These are phyloP conservation scores for Saimiri boliviensis DNA, from an alignment of 2,113 vertebrate species.

Conservation along the genomic window DNA sequence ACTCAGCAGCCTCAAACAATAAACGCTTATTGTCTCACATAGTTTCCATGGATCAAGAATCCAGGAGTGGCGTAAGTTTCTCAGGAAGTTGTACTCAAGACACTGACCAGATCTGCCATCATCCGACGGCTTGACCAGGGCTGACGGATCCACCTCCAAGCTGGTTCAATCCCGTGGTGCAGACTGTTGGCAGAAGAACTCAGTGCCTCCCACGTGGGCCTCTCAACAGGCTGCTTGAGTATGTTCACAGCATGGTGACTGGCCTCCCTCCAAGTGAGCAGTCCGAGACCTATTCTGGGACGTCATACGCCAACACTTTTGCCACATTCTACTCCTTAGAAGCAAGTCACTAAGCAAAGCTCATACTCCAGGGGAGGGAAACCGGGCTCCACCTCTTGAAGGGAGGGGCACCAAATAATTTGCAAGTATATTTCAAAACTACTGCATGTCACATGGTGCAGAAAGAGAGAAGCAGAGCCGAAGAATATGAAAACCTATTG, in stretches of 20 bases:
- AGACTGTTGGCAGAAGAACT: no score
- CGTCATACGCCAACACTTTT: background rate
- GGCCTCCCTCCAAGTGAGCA: background rate
- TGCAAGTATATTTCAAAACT: background rate
- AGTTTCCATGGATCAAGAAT: background rate
- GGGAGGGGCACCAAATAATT: background rate
- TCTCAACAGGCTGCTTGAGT: background rate
- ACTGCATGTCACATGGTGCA: background rate
- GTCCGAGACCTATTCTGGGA: background rate
- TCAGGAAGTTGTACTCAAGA: background rate
- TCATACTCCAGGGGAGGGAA: background rate
- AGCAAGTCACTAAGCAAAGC: background rate
- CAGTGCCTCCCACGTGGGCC: background rate
- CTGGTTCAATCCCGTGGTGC: background rate
- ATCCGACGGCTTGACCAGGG: background rate
- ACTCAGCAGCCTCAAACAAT: background rate
- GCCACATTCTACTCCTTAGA: background rate
- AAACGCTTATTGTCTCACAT: background rate
- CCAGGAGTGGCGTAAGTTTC: background rate
- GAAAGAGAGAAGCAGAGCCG: background rate
- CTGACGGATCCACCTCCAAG: background rate
- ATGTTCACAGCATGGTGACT: background rate
- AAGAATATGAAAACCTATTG: background rate
- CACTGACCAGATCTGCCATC: background rate
- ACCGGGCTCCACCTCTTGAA: background rate